Evolutionary conservation across 92 coral and sea anemone species (phyloP).

Genomic region (Epizoanthus scotinus): DNA sequence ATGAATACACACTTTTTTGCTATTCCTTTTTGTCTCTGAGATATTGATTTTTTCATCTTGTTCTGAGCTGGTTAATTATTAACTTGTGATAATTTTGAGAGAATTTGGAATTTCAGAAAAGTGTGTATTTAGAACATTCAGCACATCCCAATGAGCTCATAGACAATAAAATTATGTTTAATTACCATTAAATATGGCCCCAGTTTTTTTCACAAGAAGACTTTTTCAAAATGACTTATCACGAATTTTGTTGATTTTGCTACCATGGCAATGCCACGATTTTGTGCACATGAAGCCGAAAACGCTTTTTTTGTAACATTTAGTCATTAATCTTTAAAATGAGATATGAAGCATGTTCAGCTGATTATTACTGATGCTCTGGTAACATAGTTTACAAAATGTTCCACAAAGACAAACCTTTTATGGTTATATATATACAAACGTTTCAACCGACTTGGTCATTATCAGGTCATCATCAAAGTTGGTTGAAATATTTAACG

Average conservation of each 20-base stretch:
- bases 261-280: neutral
- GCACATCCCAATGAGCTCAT: neutral
- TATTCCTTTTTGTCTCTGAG: neutral
- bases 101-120: neutral
- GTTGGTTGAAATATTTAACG: too few relatives aligned
- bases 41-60: neutral
- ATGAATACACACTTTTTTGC: neutral
- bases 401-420: too few relatives aligned
- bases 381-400: too few relatives aligned
- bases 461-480: too few relatives aligned
- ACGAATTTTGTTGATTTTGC: neutral
- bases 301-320: too few relatives aligned
- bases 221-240: neutral
- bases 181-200: neutral
- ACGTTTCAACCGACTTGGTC: too few relatives aligned
- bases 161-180: neutral
- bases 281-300: too few relatives aligned
- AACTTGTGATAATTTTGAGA: neutral
- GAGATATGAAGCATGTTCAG: too few relatives aligned
- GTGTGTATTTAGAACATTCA: slow-evolving; percentile 4
- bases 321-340: too few relatives aligned
- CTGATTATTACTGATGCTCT: too few relatives aligned
- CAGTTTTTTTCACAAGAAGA: neutral
- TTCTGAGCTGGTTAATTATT: neutral
- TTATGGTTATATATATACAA: too few relatives aligned